A percentile compares a stretch with the other conserved stretches of the same genome.
Conservation (phyloP, 30 jellyfish, hydroid and myxozoan species). For the Turritopsis dohrnii region DNA sequence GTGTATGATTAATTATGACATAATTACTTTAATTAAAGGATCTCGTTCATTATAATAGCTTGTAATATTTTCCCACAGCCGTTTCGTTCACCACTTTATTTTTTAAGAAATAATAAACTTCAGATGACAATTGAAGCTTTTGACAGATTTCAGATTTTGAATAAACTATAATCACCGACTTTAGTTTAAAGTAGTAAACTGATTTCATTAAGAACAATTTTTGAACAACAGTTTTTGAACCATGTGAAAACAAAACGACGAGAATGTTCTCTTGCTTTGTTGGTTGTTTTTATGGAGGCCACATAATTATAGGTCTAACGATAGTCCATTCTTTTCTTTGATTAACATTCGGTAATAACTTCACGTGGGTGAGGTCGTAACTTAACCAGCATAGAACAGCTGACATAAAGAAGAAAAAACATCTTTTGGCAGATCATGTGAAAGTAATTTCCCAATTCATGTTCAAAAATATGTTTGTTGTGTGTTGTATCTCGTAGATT, state of each 20-base stretch:
- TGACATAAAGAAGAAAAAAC: too few relatives aligned
- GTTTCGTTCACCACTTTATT: neutral
- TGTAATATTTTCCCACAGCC: neutral
- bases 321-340: neutral
- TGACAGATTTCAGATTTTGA: neutral
- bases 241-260: neutral
- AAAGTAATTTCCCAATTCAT: too few relatives aligned
- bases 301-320: neutral
- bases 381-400: too few relatives aligned
- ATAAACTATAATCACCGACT: neutral
- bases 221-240: neutral
- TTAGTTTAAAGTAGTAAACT: neutral
- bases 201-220: neutral
- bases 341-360: neutral
- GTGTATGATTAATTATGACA: neutral
- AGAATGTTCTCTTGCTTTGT: neutral
- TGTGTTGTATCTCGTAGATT: too few relatives aligned
- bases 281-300: neutral
- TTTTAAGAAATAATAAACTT: neutral
- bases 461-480: too few relatives aligned
- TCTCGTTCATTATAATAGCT: neutral
- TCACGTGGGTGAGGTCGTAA: too few relatives aligned
- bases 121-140: neutral
- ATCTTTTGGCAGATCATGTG: too few relatives aligned
- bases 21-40: neutral